Conservation (phyloP, 2,113 vertebrate genomes). For the Charadrius vociferus region DNA sequence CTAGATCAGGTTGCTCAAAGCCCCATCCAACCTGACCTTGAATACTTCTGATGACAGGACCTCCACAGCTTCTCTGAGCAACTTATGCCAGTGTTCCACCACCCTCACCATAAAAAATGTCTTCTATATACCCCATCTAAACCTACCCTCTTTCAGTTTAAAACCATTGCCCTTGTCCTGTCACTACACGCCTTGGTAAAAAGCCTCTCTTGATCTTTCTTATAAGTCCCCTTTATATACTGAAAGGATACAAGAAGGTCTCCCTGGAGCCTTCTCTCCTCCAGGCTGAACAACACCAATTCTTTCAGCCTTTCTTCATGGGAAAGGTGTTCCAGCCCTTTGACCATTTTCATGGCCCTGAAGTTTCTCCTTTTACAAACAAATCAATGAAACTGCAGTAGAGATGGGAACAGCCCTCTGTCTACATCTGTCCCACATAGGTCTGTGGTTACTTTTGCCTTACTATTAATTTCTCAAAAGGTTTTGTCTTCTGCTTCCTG, state of each 20-base stretch:
- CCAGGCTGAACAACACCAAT: neutral
- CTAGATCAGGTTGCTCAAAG: neutral
- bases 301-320: neutral
- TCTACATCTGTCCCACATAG: neutral
- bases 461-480: neutral
- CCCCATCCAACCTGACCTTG: neutral
- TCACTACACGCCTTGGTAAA: neutral
- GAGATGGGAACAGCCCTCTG: neutral
- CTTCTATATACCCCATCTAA: neutral
- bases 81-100: neutral
- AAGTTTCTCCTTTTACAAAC: neutral
- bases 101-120: neutral
- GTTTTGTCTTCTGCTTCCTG: neutral
- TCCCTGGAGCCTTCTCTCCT: neutral
- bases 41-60: too few relatives aligned
- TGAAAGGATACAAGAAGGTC: neutral
- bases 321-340: neutral
- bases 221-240: neutral
- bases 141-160: neutral
- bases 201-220: neutral
- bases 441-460: neutral
- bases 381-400: neutral
- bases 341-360: neutral
- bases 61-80: neutral
- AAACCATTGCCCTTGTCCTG: neutral